A percentile compares a stretch with the other conserved stretches of the same genome.
Evolutionary conservation across 37 sponge, comb jelly and placozoan species (phyloP).

Genomic region (Diacarnus erythraeanus): DNA sequence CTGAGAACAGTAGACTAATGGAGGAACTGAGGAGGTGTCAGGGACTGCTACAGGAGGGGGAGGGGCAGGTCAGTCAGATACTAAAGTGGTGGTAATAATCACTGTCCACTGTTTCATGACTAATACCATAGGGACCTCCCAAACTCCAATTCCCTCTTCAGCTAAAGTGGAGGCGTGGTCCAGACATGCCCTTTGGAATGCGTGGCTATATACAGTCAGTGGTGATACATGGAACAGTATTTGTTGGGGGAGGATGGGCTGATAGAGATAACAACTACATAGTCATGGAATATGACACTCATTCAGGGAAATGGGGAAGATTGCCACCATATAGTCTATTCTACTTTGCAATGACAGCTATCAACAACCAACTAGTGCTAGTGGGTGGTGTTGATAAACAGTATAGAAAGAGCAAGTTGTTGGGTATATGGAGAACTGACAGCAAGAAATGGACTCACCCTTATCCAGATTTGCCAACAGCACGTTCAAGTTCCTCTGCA

Average conservation of each 20-base stretch:
- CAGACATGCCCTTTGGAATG: not conserved
- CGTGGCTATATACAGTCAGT: not conserved
- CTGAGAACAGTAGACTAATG: not conserved
- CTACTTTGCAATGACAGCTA: conserved; percentile 13
- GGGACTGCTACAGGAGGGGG: too few relatives aligned
- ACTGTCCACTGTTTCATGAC: too few relatives aligned
- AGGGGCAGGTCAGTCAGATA: too few relatives aligned
- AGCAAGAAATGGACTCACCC: conserved; percentile 9
- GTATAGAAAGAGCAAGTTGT: not conserved
- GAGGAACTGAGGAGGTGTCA: not conserved
- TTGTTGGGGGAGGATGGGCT: not conserved
- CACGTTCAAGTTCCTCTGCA: conserved; percentile 3
- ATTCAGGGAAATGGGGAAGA: not conserved
- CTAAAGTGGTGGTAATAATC: too few relatives aligned
- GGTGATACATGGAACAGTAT: not conserved
- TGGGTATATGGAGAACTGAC: conserved; percentile 5
- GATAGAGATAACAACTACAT: not conserved
- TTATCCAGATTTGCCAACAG: conserved; percentile 25
- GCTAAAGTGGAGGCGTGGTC: conserved; percentile 1
- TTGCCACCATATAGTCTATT: not conserved
- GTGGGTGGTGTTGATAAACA: not conserved
- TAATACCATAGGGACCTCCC: not conserved
- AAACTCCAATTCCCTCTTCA: not conserved
- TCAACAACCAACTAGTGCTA: conserved; percentile 2
- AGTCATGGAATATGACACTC: not conserved